Evolutionary conservation across 2,113 vertebrate species (phyloP).

Genomic region (Seriola dumerili): DNA sequence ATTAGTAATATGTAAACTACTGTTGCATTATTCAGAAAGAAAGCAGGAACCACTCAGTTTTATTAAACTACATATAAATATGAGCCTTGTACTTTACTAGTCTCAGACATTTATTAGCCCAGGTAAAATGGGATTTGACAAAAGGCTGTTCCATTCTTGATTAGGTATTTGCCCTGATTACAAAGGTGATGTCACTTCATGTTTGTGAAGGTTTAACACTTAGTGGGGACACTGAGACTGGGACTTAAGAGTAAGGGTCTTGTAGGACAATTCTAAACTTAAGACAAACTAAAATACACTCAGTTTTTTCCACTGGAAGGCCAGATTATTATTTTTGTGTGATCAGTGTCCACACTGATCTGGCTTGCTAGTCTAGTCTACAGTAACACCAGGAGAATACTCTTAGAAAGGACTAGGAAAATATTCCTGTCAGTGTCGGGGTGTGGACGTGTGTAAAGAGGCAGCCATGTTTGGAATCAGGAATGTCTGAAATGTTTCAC

Average conservation of each 20-base stretch:
- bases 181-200: not conserved
- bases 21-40: not conserved
- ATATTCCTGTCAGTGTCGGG: not conserved
- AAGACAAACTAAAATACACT: not conserved
- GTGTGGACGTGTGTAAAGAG: not conserved
- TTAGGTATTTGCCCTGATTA: not conserved
- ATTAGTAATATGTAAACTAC: not conserved
- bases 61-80: conserved; percentile 1
- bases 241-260: not conserved
- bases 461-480: not conserved
- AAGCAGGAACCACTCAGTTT: not conserved
- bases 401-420: not conserved
- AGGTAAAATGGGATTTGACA: not conserved
- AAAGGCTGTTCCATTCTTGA: conserved; percentile 1
- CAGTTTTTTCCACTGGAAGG: not conserved
- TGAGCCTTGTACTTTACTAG: not conserved
- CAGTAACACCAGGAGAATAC: not conserved
- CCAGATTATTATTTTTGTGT: not conserved
- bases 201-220: not conserved
- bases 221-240: not conserved
- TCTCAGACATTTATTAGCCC: not conserved
- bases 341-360: conserved; percentile 1
- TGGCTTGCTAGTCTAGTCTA: not conserved
- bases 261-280: not conserved
- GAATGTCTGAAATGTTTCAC: not conserved